Conservation (phyloP, 2,888 invertebrate species). For the Masnerella sp. region DNA sequence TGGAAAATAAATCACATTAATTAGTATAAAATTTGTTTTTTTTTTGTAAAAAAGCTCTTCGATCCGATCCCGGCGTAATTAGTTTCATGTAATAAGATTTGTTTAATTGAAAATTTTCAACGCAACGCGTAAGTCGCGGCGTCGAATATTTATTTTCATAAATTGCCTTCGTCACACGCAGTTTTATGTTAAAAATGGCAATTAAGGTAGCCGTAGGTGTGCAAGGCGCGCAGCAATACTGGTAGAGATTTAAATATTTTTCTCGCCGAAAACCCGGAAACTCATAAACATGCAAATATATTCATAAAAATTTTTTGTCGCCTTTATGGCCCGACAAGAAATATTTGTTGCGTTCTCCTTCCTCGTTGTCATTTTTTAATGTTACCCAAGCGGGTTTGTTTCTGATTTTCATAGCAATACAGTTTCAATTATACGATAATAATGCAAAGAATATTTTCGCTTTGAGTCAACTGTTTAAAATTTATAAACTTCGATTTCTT, state of each 20-base stretch:
- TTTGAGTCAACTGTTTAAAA: conserved; percentile 39
- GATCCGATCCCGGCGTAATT: too few species aligned
- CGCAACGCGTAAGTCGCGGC: too few species aligned
- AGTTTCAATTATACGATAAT: conserved; percentile 48
- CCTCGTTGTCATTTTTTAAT: conserved; percentile 18
- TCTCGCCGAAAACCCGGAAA: conserved; percentile 51
- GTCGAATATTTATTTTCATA: conserved; percentile 37
- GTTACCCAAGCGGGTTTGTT: conserved; percentile 38
- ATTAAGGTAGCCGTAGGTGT: conserved; percentile 39
- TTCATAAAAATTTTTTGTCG: conserved; percentile 59
- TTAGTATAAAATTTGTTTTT: too few species aligned
- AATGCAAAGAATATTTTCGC: conserved; percentile 46
- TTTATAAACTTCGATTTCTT: conserved; percentile 28
- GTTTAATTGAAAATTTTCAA: too few species aligned
- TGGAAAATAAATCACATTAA: too few species aligned
- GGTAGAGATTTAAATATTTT: conserved; percentile 53
- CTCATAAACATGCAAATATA: conserved; percentile 59
- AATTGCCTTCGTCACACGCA: conserved; percentile 34
- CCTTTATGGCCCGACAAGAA: conserved; percentile 52
- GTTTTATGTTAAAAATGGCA: conserved; percentile 51
- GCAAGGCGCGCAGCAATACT: conserved; percentile 35
- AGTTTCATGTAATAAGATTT: too few species aligned
- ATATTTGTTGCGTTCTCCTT: conserved; percentile 34
- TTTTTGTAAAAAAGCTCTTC: too few species aligned
- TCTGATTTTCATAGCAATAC: conserved; percentile 45